Base-by-base conservation (phyloP, 2,797 vertebrate species). In the Helarctos malayanus region DNA sequence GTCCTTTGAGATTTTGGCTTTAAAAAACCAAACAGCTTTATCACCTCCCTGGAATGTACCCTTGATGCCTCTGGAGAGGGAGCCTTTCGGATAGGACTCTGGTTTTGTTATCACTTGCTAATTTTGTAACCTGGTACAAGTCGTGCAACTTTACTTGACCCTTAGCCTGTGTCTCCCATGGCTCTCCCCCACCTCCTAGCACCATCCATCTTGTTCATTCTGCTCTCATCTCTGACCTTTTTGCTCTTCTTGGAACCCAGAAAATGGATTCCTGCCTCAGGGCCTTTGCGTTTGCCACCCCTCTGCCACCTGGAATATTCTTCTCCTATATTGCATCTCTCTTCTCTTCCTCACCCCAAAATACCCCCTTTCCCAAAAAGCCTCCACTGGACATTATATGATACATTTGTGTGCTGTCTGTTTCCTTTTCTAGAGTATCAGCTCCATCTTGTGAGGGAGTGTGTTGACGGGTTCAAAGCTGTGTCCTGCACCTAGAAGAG, bases 161-260 rank as follows among this genome's bases (percentile, higher is more conserved):
- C 41, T 59, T 45, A 27, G 23, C 35, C 47, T 38, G 7, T 16
- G 52, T 1, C 27, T 3, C 1, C 25, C 5, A 0, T 0, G 2
- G 59, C 25, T 73, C n/a, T 63, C 78, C 5, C 7, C n/a, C 35
- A 5, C 8, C 1, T 63, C 29, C 45, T 47, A 19, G 7, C 9
- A 10, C 1, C 61, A 4, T 45, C 25, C n/a, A 14, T 18, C 29
- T 54, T 63, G 19, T 8, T 79, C 45, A 13, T 3, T 25, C 87
- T 94, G 38, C 15, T 80, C n/a, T 87, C 13, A n/a, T 47, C 38
- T 86, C 63, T 35, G 35, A 32, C 32, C 27, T 75, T 61, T 45
- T n/a, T 47, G 15, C 27, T 65, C 16, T 82, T 78, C 63, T 86
- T 35, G 6, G 73, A 79, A 45, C 15, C 45, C 7, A 79, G 78